Conservation (phyloP, 2,113 vertebrate species). For the Gallinago media region DNA sequence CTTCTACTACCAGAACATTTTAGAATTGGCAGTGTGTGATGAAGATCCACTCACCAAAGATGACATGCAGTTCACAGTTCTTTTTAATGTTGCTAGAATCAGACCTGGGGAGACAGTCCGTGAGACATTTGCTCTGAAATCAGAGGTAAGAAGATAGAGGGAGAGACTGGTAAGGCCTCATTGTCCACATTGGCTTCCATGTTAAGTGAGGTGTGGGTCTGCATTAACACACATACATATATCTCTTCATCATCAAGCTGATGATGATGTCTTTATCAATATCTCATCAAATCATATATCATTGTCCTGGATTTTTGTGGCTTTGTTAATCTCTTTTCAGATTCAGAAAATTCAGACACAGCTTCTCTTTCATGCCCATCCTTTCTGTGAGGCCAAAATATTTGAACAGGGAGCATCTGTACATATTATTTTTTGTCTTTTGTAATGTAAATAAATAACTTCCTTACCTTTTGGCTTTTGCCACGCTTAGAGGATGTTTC, state of each 20-base stretch:
- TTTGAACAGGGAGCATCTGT: background rate
- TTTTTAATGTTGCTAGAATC: constrained; percentile 79
- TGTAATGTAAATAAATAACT: background rate
- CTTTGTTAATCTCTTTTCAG: background rate
- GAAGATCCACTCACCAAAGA: constrained; percentile 70
- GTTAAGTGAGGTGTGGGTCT: background rate
- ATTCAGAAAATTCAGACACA: background rate
- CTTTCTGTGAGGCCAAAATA: background rate
- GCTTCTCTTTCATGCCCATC: background rate
- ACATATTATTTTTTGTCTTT: background rate
- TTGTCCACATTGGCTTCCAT: background rate
- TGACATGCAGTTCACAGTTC: constrained; percentile 77
- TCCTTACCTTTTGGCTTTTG: background rate
- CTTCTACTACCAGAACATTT: constrained; percentile 70
- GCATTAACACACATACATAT: background rate
- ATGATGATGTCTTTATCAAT: background rate
- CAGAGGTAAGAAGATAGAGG: constrained; percentile 69
- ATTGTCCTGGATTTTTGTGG: background rate
- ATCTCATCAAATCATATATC: background rate
- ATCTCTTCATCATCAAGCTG: background rate
- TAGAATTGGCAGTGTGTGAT: constrained; percentile 78
- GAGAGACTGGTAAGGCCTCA: background rate
- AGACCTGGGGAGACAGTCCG: constrained; percentile 70
- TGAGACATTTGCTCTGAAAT: constrained; percentile 76
- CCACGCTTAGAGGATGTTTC: background rate